phyloP scores from a whole-genome alignment of 2,888 invertebrate species.

The Bellardia pandia region DNA sequence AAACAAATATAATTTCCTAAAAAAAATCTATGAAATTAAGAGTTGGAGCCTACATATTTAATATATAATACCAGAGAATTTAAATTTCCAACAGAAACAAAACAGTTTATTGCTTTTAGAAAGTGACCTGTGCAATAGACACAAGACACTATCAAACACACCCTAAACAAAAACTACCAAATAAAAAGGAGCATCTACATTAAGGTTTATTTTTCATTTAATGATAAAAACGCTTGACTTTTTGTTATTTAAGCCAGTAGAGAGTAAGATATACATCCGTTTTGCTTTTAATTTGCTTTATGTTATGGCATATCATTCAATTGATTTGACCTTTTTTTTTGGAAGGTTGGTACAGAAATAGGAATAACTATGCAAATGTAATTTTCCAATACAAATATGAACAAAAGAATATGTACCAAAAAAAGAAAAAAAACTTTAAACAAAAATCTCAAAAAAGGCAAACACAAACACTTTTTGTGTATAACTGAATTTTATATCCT shows the following conservation, averaged over 20 bases:
- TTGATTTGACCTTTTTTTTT: constrained; percentile 38
- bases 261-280: neutral
- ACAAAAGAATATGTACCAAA: constrained; percentile 29
- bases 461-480: neutral
- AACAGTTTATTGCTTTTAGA: constrained; percentile 44
- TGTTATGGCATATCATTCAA: constrained; percentile 22
- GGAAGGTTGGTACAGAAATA: neutral
- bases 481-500: constrained; percentile 16
- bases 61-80: constrained; percentile 34
- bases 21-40: neutral
- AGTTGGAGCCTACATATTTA: constrained; percentile 1
- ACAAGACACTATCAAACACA: too few species aligned
- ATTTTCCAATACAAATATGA: constrained; percentile 33
- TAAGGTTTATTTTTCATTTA: constrained; percentile 31
- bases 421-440: neutral
- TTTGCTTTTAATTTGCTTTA: constrained; percentile 5
- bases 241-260: constrained; percentile 15
- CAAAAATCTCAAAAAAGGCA: neutral
- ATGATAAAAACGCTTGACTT: constrained; percentile 52
- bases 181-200: neutral
- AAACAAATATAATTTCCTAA: neutral
- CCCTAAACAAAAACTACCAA: neutral
- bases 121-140: neutral
- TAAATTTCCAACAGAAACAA: constrained; percentile 48
- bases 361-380: constrained; percentile 53